These are phyloP conservation scores for Kradibia gibbosae DNA, from an alignment of 1,140 invertebrate species.

Conservation along the genomic window DNA sequence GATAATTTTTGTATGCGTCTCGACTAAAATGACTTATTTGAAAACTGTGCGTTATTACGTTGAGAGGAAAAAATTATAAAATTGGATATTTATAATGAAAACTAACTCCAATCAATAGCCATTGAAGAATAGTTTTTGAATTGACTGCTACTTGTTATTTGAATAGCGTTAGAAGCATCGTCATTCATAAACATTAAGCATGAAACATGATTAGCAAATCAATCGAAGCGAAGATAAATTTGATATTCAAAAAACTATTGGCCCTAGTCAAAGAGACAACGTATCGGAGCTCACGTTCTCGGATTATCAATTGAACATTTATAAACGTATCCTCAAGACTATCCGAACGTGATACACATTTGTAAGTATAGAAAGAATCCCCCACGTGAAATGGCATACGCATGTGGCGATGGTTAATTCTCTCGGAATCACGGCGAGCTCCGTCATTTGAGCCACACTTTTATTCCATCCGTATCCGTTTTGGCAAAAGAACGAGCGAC, in stretches of 20 bases:
- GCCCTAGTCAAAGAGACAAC: background rate
- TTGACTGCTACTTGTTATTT: background rate
- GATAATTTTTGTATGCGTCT: background rate
- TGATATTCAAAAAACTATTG: background rate
- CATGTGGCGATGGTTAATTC: background rate
- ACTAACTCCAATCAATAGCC: too few species aligned
- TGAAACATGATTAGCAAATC: background rate
- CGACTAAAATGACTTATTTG: background rate
- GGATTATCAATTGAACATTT: background rate
- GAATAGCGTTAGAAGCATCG: background rate
- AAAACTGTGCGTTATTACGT: too few species aligned
- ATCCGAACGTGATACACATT: background rate
- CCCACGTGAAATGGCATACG: background rate
- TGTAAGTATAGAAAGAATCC: background rate
- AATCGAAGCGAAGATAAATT: background rate
- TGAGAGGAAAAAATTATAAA: too few species aligned
- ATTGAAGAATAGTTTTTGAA: too few species aligned
- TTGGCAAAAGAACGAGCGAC: background rate
- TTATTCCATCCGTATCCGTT: background rate
- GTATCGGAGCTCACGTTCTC: too few species aligned
- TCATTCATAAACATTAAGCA: too few species aligned
- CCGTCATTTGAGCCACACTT: background rate
- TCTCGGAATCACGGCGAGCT: background rate
- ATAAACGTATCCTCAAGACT: background rate
- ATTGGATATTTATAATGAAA: too few species aligned